Evolutionary conservation across 2,888 invertebrate species (phyloP).

Genomic region (Noctua pronuba): DNA sequence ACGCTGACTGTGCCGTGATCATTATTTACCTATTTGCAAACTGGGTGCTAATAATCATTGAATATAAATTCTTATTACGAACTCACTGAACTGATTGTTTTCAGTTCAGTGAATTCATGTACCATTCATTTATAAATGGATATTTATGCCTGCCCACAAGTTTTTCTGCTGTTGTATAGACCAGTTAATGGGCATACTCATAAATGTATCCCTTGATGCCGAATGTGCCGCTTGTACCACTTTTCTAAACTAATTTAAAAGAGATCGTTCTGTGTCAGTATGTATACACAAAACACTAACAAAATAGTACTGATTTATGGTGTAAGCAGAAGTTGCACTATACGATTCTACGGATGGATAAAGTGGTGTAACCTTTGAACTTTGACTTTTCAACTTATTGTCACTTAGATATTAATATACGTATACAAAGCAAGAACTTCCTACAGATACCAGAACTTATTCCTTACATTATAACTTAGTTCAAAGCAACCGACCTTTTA

Average conservation of each 20-base stretch:
- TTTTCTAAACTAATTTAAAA: background rate
- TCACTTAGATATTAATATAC: background rate
- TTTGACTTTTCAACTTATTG: background rate
- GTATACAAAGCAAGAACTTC: background rate
- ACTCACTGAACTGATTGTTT: background rate
- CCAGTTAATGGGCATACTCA: no score
- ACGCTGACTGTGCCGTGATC: background rate
- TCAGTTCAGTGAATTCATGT: background rate
- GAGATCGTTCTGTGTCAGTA: background rate
- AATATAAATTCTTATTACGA: background rate
- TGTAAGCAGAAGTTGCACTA: background rate
- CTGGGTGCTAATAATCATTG: background rate
- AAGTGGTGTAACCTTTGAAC: background rate
- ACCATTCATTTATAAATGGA: background rate
- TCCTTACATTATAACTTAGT: background rate
- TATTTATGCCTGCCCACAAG: background rate
- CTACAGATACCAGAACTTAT: slow-evolving; percentile 1
- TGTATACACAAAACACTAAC: no score
- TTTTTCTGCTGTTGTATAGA: background rate
- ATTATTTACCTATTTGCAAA: background rate
- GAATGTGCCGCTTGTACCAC: background rate
- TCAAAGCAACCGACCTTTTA: slow-evolving; percentile 6
- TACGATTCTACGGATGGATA: background rate
- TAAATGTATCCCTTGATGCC: background rate
- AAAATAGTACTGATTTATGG: background rate